Conservation (phyloP, 2,113 vertebrate species). For the Otolemur garnettii region DNA sequence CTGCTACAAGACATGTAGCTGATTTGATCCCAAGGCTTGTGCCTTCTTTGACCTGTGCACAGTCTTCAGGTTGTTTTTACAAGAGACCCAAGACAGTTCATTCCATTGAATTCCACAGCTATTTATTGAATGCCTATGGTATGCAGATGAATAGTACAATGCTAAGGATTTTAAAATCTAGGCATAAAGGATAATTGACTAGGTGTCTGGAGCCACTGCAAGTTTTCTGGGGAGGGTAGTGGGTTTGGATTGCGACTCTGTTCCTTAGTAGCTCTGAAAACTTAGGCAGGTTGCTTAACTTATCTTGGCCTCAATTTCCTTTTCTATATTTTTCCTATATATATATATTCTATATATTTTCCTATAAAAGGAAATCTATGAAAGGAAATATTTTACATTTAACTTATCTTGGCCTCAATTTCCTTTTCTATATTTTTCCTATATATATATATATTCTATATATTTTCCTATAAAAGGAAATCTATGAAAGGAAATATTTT, state of each 20-base stretch:
- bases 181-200: background rate
- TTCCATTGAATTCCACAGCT: background rate
- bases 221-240: background rate
- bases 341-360: too few species aligned
- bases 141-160: background rate
- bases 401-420: too few species aligned
- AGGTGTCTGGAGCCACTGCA: background rate
- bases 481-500: background rate
- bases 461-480: background rate
- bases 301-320: background rate
- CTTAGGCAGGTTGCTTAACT: background rate
- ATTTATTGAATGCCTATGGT: background rate
- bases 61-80: slow-evolving; percentile 14
- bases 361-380: too few species aligned
- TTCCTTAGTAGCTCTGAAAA: background rate
- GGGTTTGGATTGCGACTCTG: background rate
- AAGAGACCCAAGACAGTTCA: background rate
- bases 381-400: too few species aligned
- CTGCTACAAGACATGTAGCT: background rate
- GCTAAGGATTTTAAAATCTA: background rate
- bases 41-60: background rate
- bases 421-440: too few species aligned
- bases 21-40: background rate
- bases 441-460: too few species aligned
- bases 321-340: too few species aligned